A percentile compares a stretch with the other conserved stretches of the same genome.
Evolutionary conservation across 1,140 invertebrate species (phyloP).

Genomic region (Neoseiulus cucumeris): DNA sequence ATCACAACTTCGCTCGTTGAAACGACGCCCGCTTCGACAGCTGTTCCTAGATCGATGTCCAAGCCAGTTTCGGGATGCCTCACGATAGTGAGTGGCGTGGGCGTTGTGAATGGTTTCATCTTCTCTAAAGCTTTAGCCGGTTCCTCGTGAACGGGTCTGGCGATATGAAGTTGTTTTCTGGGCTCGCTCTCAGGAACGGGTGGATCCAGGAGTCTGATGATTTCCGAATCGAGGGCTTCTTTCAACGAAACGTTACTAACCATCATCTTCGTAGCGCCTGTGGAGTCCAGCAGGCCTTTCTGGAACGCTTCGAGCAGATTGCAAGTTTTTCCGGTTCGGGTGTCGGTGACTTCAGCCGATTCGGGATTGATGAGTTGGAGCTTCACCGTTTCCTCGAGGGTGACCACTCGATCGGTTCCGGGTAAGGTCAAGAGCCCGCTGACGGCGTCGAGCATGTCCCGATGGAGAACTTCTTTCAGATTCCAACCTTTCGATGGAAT

Average conservation of each 20-base stretch:
- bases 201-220: constrained; percentile 43
- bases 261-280: constrained; percentile 54
- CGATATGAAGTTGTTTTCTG: constrained; percentile 5
- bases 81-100: constrained; percentile 22
- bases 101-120: background rate
- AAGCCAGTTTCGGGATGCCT: constrained; percentile 24
- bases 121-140: background rate
- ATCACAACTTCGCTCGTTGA: constrained; percentile 22
- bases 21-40: constrained; percentile 27
- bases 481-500: constrained; percentile 61
- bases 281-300: constrained; percentile 62
- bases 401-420: constrained; percentile 56
- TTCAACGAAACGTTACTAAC: constrained; percentile 43
- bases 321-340: constrained; percentile 51
- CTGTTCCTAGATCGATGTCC: constrained; percentile 27
- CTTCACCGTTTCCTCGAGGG: constrained; percentile 59
- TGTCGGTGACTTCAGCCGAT: constrained; percentile 67
- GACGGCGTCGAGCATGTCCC: constrained; percentile 52
- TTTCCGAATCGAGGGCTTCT: constrained; percentile 59
- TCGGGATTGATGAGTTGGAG: constrained; percentile 64
- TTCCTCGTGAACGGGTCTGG: background rate
- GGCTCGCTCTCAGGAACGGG: constrained; percentile 12
- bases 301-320: constrained; percentile 65
- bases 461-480: constrained; percentile 41
- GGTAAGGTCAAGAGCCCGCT: constrained; percentile 68